Evolutionary conservation across 2,797 vertebrate genomes (phyloP), one percentile per base, ranked within the genome.

Genomic region (Sciaenops ocellatus): DNA sequence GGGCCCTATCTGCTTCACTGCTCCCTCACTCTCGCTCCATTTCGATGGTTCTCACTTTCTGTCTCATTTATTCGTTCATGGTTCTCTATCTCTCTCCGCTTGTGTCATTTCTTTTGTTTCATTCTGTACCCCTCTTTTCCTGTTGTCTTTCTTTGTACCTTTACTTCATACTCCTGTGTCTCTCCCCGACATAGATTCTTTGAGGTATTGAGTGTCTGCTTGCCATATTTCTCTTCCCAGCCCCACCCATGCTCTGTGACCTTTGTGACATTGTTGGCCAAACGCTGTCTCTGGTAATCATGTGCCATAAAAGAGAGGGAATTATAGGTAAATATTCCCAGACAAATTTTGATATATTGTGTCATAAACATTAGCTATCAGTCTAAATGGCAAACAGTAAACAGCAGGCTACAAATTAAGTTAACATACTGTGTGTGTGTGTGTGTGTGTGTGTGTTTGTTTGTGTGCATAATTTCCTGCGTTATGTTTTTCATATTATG

Each of bases 211-310:
- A 69, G 89, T 96, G 76, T 96, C 94, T 83, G 92, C 93, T 90
- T 93, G 93, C 94, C 94, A 94, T 95, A 93, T 96, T 94, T 90
- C 63, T 92, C 51, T 17, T 66, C 68, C 64, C 51, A 90, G 91
- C 71, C 46, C 34, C 74, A 18, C 65, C 73, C 76, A 79, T 85
- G 73, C 77, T 90, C 62, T 46, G 76, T 95, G 97, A 98, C 97
- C 97, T 96, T 90, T 93, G 82, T 97, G 97, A 97, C 97, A 96
- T 95, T 95, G 95, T 95, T 96, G 96, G 94, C 92, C 75, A 95
- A 97, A 97, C 89, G 90, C 76, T 95, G 96, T 96, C 94, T 90
- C 90, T 89, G 88, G 91, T 94, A 94, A 96, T 97, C 93, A 95
- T 72, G 86, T 89, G 78, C 83, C 87, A 92, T 93, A 84, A 95